Percentiles rank a stretch among this genome's conserved stretches.
phyloP scores from a whole-genome alignment of 23 tunicate genomes.

The Ciona savignyi region DNA sequence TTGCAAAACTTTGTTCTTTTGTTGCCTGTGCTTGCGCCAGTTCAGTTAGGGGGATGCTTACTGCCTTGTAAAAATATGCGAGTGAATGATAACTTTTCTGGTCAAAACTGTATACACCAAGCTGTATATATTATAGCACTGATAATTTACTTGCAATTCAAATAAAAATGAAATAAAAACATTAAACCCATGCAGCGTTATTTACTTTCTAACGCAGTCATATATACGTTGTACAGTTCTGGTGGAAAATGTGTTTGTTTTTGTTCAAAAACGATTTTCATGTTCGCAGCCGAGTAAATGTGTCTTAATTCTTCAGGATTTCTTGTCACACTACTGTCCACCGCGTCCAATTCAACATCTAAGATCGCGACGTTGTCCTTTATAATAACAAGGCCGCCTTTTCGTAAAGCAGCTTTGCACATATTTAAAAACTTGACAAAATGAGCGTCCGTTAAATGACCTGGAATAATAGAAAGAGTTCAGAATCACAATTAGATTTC shows the following conservation, averaged over 20 bases:
- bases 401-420: slow-evolving; percentile 26
- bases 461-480: no score
- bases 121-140: no score
- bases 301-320: slow-evolving; percentile 15
- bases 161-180: no score
- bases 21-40: no score
- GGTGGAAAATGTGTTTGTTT: slow-evolving; percentile 61
- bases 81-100: no score
- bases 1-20: no score
- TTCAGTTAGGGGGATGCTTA: no score
- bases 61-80: no score
- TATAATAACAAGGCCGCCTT: slow-evolving; percentile 63
- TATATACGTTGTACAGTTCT: slow-evolving; percentile 50
- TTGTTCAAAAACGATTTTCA: slow-evolving; percentile 35
- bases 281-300: slow-evolving; percentile 29
- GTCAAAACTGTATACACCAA: no score
- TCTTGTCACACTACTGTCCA: slow-evolving; percentile 87
- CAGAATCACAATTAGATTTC: no score
- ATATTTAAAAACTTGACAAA: slow-evolving; percentile 54
- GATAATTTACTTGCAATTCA: no score
- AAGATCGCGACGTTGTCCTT: slow-evolving; percentile 67
- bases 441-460: slow-evolving; percentile 84
- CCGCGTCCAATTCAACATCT: slow-evolving; percentile 55
- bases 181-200: no score
- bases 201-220: slow-evolving; percentile 44